Evolutionary conservation across 2,888 invertebrate species (phyloP).

Genomic region (Hemistola chrysoprasaria): DNA sequence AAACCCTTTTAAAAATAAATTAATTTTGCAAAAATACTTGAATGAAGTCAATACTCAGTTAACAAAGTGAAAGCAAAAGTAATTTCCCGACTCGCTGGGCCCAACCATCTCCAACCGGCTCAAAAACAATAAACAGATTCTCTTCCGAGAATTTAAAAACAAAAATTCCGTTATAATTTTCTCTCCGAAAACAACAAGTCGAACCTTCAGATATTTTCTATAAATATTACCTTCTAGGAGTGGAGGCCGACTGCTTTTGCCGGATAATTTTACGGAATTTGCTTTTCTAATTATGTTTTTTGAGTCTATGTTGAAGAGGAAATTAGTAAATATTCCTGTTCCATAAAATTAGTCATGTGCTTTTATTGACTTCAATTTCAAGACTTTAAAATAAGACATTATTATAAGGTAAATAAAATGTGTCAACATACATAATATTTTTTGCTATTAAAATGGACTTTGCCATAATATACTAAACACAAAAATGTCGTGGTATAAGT

Average conservation of each 20-base stretch:
- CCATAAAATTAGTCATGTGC: too few relatives aligned
- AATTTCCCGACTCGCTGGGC: conserved; percentile 54
- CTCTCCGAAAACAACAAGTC: conserved; percentile 43
- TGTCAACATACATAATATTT: too few relatives aligned
- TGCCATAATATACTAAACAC: too few relatives aligned
- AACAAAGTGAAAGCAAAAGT: conserved; percentile 43
- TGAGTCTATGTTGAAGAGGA: too few relatives aligned
- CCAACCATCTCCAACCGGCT: conserved; percentile 50
- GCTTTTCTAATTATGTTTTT: too few relatives aligned
- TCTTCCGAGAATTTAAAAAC: conserved; percentile 36
- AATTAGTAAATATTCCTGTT: too few relatives aligned
- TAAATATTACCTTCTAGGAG: conserved; percentile 11
- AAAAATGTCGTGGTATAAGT: too few relatives aligned
- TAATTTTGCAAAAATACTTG: conserved; percentile 13
- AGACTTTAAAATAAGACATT: too few relatives aligned
- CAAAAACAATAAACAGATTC: conserved; percentile 60
- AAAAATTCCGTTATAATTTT: conserved; percentile 56
- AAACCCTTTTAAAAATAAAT: conserved; percentile 3
- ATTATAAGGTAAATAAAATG: too few relatives aligned
- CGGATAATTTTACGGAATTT: not conserved
- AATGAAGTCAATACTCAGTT: conserved; percentile 43
- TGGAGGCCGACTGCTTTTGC: not conserved
- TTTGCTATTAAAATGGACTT: too few relatives aligned
- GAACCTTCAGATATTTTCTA: conserved; percentile 30
- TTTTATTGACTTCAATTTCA: too few relatives aligned